phyloP scores from a whole-genome alignment of 2,797 vertebrate genomes.

The Amphiprion clarkii region DNA sequence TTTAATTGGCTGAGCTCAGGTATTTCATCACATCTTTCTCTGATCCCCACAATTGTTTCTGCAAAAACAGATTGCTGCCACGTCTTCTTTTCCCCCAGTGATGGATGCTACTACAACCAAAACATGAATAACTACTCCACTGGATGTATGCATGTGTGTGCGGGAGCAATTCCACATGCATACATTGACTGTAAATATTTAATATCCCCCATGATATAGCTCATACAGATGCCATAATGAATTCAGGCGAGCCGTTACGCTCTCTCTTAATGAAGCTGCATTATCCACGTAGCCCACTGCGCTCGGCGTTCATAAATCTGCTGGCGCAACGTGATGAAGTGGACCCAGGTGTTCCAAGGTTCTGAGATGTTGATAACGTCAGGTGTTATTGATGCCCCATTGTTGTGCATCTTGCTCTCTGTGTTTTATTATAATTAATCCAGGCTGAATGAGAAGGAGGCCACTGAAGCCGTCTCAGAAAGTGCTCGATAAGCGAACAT shows the following conservation, averaged over 20 bases:
- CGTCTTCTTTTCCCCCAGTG: not conserved
- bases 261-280: slow-evolving; percentile 77
- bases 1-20: too few species aligned
- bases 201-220: slow-evolving; percentile 66
- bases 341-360: slow-evolving; percentile 81
- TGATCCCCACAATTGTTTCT: slow-evolving; percentile 11
- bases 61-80: slow-evolving; percentile 17
- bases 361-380: slow-evolving; percentile 77
- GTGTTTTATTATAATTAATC: slow-evolving; percentile 73
- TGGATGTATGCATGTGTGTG: not conserved
- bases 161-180: slow-evolving; percentile 50
- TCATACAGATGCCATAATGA: slow-evolving; percentile 62
- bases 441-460: slow-evolving; percentile 47
- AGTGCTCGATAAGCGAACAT: slow-evolving; percentile 43
- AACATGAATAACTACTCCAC: slow-evolving; percentile 44
- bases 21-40: slow-evolving; percentile 10
- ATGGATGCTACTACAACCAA: slow-evolving; percentile 29
- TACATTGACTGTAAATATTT: slow-evolving; percentile 74
- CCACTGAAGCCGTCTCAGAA: slow-evolving; percentile 38
- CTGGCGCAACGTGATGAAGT: slow-evolving; percentile 78
- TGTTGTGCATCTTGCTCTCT: slow-evolving; percentile 64
- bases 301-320: slow-evolving; percentile 75
- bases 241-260: slow-evolving; percentile 53
- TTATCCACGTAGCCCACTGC: slow-evolving; percentile 64
- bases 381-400: slow-evolving; percentile 76